phyloP scores from a whole-genome alignment of 1,140 invertebrate genomes.

The Ectropis grisescens region DNA sequence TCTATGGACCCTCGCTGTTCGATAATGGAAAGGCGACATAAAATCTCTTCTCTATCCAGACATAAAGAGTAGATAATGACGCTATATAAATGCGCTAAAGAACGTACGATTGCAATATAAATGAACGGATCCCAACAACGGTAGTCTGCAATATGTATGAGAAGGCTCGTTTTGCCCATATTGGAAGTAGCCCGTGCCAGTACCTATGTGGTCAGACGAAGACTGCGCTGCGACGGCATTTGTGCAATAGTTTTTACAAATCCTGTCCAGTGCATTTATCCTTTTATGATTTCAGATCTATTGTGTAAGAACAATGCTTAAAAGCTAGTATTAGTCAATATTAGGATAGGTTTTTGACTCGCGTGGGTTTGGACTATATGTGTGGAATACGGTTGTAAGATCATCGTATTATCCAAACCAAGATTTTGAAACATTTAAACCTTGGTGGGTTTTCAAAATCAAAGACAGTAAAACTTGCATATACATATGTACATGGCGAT shows the following conservation, averaged over 20 bases:
- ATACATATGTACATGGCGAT: neutral
- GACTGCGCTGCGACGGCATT: slow-evolving; percentile 11
- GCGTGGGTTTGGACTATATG: slow-evolving; percentile 18
- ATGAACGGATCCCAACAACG: slow-evolving; percentile 28
- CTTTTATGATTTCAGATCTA: too few species aligned
- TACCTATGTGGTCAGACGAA: too few species aligned
- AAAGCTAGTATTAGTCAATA: too few species aligned
- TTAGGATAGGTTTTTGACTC: slow-evolving; percentile 18
- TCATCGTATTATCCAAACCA: slow-evolving; percentile 12
- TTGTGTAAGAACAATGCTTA: too few species aligned
- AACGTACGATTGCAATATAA: slow-evolving; percentile 29
- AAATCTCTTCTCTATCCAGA: too few species aligned
- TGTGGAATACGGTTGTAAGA: too few species aligned
- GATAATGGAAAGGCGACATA: too few species aligned
- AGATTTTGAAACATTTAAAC: neutral
- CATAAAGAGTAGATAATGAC: neutral
- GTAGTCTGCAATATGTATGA: slow-evolving; percentile 24
- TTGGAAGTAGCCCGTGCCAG: slow-evolving; percentile 8
- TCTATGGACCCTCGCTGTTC: too few species aligned
- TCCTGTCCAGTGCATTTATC: too few species aligned
- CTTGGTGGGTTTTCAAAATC: neutral
- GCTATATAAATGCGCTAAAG: slow-evolving; percentile 6
- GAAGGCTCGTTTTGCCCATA: slow-evolving; percentile 25
- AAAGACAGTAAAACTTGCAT: neutral
- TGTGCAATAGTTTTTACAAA: too few species aligned